These are phyloP conservation scores for Scaptomyza graminum DNA, from an alignment of 1,140 invertebrate species.

Conservation along the genomic window DNA sequence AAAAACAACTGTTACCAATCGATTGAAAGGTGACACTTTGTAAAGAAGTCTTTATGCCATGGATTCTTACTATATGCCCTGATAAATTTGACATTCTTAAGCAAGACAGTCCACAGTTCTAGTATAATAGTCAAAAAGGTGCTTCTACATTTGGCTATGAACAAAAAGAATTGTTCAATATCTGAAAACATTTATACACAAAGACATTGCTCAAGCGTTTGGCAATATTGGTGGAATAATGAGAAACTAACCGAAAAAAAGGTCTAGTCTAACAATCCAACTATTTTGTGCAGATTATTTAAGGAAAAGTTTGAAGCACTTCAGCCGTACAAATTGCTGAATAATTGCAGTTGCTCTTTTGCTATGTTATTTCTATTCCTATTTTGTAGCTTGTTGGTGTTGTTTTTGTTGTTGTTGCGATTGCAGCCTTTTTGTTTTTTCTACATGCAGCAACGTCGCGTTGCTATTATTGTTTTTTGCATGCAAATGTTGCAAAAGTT, in stretches of 20 bases:
- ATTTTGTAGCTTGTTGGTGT: constrained; percentile 4
- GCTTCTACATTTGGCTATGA: no score
- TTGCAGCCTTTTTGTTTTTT: no score
- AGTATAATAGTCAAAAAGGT: no score
- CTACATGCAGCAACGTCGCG: constrained; percentile 20
- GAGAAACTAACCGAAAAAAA: background rate
- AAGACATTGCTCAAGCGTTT: no score
- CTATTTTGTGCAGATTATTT: constrained; percentile 36
- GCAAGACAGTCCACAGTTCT: no score
- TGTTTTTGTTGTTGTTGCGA: constrained; percentile 34
- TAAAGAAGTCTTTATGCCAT: background rate
- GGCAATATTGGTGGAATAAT: background rate
- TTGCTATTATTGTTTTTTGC: constrained; percentile 34
- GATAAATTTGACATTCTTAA: no score
- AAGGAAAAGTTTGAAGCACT: constrained; percentile 45
- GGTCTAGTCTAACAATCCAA: constrained; percentile 11
- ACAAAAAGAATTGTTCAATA: no score
- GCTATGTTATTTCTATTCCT: constrained; percentile 26
- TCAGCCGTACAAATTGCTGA: constrained; percentile 70
- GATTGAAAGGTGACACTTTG: no score
- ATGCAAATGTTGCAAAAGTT: constrained; percentile 55
- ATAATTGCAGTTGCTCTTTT: constrained; percentile 70
- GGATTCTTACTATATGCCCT: no score
- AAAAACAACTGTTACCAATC: background rate
- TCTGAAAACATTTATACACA: no score